Base-by-base conservation (phyloP, 2,797 vertebrate species). In the Mormyrus hasselquistii region DNA sequence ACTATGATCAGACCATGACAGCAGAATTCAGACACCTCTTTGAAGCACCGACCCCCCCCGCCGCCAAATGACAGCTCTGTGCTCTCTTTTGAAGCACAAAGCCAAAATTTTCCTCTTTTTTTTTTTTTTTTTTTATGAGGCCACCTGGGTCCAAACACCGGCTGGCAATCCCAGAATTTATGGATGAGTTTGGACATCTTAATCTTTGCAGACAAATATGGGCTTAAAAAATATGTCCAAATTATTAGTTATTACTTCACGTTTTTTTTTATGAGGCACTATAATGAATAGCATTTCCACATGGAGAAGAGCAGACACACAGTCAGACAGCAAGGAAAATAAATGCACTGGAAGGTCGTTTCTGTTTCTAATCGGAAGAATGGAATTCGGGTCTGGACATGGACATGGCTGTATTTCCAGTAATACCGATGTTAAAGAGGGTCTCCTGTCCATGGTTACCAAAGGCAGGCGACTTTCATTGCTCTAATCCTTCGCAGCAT, bases 11-110 rank as follows among this genome's bases (percentile, higher is more conserved):
- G 38, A 50, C 82, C 47, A 4, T 44, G 19, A 84, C 44, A 50
- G 79, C 47, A 41, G 41, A 9, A 50, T 50, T 84, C 82, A 84
- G 47, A 84, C 19, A 50, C 8, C 44, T 22, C 82, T 50, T 50
- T 49, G n/a, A 14, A 50, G 19, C 9, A 2, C 1, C 34, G 12
- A 4, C 4, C 14, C 79, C 16, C 4, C 19, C 41, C 7, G 3
- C 41, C 76, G 38, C 41, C 9, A 25, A 52, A 52, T 86, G 25
- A 86, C 22, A 86, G 76, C 53, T 90, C 90, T 83, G 29, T 2
- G 16, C 59, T 84, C 47, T 47, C 52, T 89, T 93, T 92, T 91
- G 88, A 92, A 91, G 90, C 50, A 19, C 57, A 22, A 62, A 22
- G 85, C 89, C 44, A 53, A 69, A 25, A n/a, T 83, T 8, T 22